Percentiles rank a stretch among this genome's conserved stretches.
phyloP scores from a whole-genome alignment of 1,140 invertebrate species.

The Aporrectodea caliginosa region DNA sequence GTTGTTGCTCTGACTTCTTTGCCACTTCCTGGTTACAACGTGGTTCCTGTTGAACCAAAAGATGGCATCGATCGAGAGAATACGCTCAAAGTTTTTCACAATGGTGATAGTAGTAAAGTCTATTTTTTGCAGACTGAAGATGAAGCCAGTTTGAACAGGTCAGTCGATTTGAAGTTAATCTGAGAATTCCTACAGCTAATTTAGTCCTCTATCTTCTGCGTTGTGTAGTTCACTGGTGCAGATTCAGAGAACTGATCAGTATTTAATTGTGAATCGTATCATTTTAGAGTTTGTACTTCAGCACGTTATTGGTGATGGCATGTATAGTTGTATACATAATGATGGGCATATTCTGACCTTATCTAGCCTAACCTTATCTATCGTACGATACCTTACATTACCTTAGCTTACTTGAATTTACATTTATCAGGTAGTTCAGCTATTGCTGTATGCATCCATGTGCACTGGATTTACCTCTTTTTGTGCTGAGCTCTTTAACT shows the following conservation, averaged over 20 bases:
- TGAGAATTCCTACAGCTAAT: too few species aligned
- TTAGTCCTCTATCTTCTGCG: not conserved
- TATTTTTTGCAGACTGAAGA: not conserved
- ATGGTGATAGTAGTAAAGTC: not conserved
- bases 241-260: not conserved
- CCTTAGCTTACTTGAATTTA: not conserved
- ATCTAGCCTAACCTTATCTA: too few species aligned
- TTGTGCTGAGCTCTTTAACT: too few species aligned
- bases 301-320: not conserved
- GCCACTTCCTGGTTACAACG: conserved; percentile 64
- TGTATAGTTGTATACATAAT: not conserved
- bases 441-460: too few species aligned
- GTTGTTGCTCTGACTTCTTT: conserved; percentile 62
- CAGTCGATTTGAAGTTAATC: not conserved
- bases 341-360: not conserved
- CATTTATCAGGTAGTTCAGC: too few species aligned
- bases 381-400: too few species aligned
- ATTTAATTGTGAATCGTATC: not conserved
- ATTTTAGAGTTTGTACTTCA: not conserved
- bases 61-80: conserved; percentile 33
- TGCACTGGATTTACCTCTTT: too few species aligned
- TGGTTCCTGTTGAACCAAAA: conserved; percentile 47
- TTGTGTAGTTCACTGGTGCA: not conserved
- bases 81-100: not conserved
- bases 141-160: not conserved